A percentile compares a stretch with the other conserved stretches of the same genome.
Evolutionary conservation across 2,888 invertebrate genomes (phyloP).

Genomic region (Rhopalosiphum nymphaeae): DNA sequence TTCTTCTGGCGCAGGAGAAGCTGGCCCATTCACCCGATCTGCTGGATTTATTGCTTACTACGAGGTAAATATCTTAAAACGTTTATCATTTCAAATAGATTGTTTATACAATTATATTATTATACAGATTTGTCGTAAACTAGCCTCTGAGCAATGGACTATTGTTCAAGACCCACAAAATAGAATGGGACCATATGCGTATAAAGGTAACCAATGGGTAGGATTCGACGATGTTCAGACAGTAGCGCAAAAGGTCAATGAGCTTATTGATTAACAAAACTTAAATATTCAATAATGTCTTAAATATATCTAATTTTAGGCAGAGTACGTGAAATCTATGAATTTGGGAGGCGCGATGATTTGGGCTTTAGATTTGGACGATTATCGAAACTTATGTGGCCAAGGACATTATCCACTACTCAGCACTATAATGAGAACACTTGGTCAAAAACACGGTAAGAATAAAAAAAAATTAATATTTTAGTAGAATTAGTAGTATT

Average conservation of each 20-base stretch:
- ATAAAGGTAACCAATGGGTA: slow-evolving; percentile 91
- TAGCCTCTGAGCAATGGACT: slow-evolving; percentile 83
- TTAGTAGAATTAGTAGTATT: background rate
- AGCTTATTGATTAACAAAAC: background rate
- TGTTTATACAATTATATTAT: slow-evolving; percentile 65
- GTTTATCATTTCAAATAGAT: background rate
- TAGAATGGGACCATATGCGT: slow-evolving; percentile 90
- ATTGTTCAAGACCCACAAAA: slow-evolving; percentile 83
- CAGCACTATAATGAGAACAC: slow-evolving; percentile 80
- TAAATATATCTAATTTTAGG: slow-evolving; percentile 69
- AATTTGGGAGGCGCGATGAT: slow-evolving; percentile 90
- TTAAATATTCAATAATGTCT: background rate
- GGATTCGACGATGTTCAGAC: slow-evolving; percentile 88
- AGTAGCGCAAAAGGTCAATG: slow-evolving; percentile 77
- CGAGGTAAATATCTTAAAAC: slow-evolving; percentile 74
- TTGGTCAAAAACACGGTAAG: slow-evolving; percentile 34
- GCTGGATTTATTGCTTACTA: slow-evolving; percentile 91
- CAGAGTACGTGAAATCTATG: slow-evolving; percentile 81
- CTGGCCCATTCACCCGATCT: slow-evolving; percentile 87
- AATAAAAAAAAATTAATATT: background rate
- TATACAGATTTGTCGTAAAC: slow-evolving; percentile 82
- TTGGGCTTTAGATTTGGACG: slow-evolving; percentile 91
- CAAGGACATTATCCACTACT: slow-evolving; percentile 85
- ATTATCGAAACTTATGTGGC: slow-evolving; percentile 85
- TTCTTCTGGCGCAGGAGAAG: slow-evolving; percentile 83